phyloP scores from a whole-genome alignment of 2,113 vertebrate species.

The Pimephales promelas region DNA sequence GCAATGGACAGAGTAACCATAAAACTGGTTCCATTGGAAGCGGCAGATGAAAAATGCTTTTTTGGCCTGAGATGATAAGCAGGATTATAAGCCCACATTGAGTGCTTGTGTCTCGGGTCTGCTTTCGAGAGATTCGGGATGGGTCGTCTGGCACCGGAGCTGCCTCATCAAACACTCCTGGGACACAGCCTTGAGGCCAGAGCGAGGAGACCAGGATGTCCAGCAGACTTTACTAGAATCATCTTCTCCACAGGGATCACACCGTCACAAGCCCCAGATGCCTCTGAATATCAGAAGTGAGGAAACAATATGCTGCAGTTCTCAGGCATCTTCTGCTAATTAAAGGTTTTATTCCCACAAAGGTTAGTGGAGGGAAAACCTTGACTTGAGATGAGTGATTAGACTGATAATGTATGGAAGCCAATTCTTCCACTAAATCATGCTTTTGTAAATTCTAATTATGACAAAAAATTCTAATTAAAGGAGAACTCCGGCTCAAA shows the following conservation, averaged over 20 bases:
- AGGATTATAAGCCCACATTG: constrained; percentile 34
- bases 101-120: constrained; percentile 33
- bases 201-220: constrained; percentile 52
- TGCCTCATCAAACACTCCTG: constrained; percentile 60
- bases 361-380: constrained; percentile 9
- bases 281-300: constrained; percentile 26
- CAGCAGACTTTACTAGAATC: constrained; percentile 52
- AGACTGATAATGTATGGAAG: no score
- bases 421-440: no score
- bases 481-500: no score
- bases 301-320: constrained; percentile 26
- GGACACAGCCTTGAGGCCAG: constrained; percentile 56
- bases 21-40: background rate
- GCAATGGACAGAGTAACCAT: background rate
- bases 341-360: background rate
- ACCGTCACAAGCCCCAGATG: constrained; percentile 30
- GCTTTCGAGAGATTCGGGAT: constrained; percentile 42
- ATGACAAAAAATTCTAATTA: no score
- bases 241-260: constrained; percentile 39
- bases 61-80: constrained; percentile 40
- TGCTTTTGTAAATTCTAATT: no score
- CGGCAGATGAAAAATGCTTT: constrained; percentile 5
- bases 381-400: background rate
- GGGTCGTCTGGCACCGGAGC: constrained; percentile 56
- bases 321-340: constrained; percentile 15